These are phyloP conservation scores for Pituophis catenifer DNA, from an alignment of 2,113 vertebrate species.

Conservation along the genomic window DNA sequence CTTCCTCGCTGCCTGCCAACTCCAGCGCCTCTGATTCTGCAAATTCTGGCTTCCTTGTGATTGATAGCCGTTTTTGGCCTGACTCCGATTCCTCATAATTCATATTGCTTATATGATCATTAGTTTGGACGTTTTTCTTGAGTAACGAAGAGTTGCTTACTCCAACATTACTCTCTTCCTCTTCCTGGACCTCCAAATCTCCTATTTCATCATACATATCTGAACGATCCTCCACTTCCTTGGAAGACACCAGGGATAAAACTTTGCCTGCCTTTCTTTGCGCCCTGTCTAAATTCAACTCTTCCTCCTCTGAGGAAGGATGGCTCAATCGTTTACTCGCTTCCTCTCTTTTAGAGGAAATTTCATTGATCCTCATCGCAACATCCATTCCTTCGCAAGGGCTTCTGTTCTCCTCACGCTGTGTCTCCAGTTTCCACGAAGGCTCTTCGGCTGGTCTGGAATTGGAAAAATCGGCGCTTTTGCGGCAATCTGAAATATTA, in stretches of 20 bases:
- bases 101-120: neutral
- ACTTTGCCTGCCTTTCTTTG: neutral
- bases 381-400: neutral
- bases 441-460: neutral
- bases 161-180: neutral
- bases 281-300: neutral
- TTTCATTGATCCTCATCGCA: neutral
- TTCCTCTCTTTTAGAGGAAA: slow-evolving; percentile 12
- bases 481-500: slow-evolving; percentile 51
- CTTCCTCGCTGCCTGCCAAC: neutral
- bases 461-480: slow-evolving; percentile 35
- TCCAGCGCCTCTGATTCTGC: neutral
- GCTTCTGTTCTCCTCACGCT: neutral
- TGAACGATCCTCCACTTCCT: neutral
- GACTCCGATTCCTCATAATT: neutral
- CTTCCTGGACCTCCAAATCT: slow-evolving; percentile 3
- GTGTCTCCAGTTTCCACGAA: slow-evolving; percentile 4
- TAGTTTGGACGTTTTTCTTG: neutral
- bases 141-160: neutral
- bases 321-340: neutral
- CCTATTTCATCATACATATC: neutral
- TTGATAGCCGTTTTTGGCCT: neutral
- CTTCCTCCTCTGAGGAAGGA: slow-evolving; percentile 22
- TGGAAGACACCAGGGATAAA: neutral
- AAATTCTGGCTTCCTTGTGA: neutral